phyloP scores from a whole-genome alignment of 2,888 invertebrate genomes.

The Yponomeuta plumbellus region DNA sequence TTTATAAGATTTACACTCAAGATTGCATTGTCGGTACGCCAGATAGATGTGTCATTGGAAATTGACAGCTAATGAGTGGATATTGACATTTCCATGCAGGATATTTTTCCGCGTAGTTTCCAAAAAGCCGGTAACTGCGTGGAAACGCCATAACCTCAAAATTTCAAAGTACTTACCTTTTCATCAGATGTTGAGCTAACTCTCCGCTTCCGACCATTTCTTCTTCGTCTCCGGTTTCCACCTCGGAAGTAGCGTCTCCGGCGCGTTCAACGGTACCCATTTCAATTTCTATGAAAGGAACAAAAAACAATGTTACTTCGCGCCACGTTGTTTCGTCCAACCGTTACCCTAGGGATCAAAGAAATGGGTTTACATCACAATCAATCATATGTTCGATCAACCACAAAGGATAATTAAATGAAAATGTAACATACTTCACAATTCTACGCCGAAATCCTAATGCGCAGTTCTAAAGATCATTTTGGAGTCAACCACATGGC shows the following conservation, averaged over 20 bases:
- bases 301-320: conserved; percentile 16
- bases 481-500: conserved; percentile 66
- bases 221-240: conserved; percentile 81
- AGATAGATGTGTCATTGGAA: neutral
- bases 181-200: conserved; percentile 60
- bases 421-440: neutral
- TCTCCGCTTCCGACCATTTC: conserved; percentile 74
- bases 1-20: neutral
- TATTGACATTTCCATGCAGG: too few relatives aligned
- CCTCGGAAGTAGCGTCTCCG: conserved; percentile 79
- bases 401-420: neutral
- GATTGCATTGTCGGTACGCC: neutral
- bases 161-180: conserved; percentile 44
- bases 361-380: neutral
- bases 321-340: conserved; percentile 18
- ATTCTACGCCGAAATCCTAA: conserved; percentile 44
- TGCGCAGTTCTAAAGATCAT: conserved; percentile 64
- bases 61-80: neutral
- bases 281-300: conserved; percentile 55
- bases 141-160: conserved; percentile 21
- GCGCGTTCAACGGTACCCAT: conserved; percentile 82
- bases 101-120: neutral
- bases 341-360: neutral
- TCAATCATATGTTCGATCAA: neutral
- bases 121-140: conserved; percentile 13